Evolutionary conservation across 2,113 vertebrate genomes (phyloP).

Genomic region (Piaya cayana): DNA sequence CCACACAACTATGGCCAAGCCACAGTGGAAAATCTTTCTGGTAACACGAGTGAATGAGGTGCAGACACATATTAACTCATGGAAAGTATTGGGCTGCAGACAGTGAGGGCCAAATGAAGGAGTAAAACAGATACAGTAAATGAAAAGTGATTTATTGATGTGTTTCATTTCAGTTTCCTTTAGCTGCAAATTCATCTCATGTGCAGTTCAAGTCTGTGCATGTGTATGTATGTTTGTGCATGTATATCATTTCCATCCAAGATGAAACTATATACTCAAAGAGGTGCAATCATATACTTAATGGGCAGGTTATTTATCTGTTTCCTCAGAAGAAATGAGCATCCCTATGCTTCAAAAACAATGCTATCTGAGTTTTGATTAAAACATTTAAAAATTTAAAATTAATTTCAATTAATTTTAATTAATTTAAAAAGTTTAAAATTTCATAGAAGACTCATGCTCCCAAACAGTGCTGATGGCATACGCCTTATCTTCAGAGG

Average conservation of each 20-base stretch:
- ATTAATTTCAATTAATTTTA: too few relatives aligned
- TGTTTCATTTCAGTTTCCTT: background rate
- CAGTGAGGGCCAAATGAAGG: background rate
- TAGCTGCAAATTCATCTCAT: background rate
- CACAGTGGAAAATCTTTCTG: background rate
- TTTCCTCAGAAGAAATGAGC: background rate
- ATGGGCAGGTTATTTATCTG: background rate
- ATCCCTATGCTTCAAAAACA: background rate
- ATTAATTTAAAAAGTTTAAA: too few relatives aligned
- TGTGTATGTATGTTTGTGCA: background rate
- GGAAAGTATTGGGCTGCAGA: background rate
- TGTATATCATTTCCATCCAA: background rate
- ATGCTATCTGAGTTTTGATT: background rate
- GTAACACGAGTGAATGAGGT: background rate
- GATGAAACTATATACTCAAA: background rate
- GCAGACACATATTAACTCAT: background rate
- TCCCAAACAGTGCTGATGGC: background rate
- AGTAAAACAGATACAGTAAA: background rate
- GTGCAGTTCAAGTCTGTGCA: background rate
- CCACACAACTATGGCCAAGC: background rate
- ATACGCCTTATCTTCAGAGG: background rate
- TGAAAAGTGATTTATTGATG: background rate
- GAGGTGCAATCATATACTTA: background rate
- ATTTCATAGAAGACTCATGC: background rate
- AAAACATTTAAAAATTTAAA: background rate